Evolutionary conservation across 2,113 vertebrate genomes (phyloP).

Genomic region (Triplophysa tibetana): DNA sequence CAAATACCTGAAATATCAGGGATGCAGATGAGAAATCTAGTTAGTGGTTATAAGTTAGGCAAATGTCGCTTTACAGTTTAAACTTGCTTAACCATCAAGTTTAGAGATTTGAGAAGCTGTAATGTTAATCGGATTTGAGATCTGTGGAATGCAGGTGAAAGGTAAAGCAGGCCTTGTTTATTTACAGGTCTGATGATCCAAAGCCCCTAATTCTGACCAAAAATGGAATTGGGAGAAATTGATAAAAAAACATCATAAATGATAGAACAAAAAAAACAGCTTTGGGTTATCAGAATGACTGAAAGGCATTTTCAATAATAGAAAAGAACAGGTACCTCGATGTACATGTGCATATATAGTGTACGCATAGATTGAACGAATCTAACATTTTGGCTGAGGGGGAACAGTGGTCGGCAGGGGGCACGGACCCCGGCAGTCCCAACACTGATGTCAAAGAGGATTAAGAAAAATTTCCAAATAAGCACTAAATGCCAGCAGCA

Average conservation of each 20-base stretch:
- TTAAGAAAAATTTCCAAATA: neutral
- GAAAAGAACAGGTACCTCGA: neutral
- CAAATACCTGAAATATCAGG: neutral
- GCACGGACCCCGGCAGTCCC: too few species aligned
- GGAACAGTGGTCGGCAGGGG: too few species aligned
- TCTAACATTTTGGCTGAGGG: too few species aligned
- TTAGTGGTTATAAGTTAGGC: neutral
- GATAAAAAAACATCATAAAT: too few species aligned
- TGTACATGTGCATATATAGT: too few species aligned
- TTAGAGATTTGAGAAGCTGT: constrained; percentile 37
- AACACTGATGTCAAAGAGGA: neutral
- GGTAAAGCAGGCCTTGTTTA: constrained; percentile 6
- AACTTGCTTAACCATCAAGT: neutral
- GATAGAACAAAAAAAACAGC: neutral
- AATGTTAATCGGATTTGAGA: constrained; percentile 55
- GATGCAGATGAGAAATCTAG: neutral
- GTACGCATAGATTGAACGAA: too few species aligned
- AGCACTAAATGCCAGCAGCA: neutral
- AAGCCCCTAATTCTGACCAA: constrained; percentile 3
- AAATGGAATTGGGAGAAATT: too few species aligned
- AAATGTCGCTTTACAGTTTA: neutral
- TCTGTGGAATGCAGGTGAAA: constrained; percentile 33
- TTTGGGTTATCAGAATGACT: neutral
- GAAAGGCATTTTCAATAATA: neutral
- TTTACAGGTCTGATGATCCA: constrained; percentile 31